A percentile compares a stretch with the other conserved stretches of the same genome.
These are phyloP conservation scores for Frieseomelitta varia DNA, from an alignment of 1,140 invertebrate genomes.

Conservation along the genomic window DNA sequence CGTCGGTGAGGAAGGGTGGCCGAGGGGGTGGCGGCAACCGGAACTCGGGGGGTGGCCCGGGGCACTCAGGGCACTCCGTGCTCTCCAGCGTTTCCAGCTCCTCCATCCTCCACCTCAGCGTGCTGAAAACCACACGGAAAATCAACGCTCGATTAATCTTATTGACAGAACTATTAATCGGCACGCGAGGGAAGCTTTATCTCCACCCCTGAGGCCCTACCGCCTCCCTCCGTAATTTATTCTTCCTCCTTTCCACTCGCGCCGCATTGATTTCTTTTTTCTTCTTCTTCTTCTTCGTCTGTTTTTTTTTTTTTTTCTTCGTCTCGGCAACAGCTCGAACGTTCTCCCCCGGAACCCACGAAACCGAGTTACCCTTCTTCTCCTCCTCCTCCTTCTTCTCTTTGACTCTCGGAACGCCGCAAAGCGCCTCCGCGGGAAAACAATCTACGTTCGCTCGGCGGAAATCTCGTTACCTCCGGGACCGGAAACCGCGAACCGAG, in stretches of 20 bases:
- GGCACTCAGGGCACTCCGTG: slow-evolving; percentile 80
- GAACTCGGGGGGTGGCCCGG: slow-evolving; percentile 80
- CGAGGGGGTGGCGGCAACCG: slow-evolving; percentile 80
- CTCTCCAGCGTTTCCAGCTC: slow-evolving; percentile 80
- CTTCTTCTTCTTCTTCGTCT: no score
- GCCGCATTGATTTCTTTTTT: not conserved
- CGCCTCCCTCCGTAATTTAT: slow-evolving; percentile 43
- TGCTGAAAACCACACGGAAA: slow-evolving; percentile 73
- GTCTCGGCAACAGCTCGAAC: not conserved
- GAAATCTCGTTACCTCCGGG: slow-evolving; percentile 4
- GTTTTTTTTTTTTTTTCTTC: no score
- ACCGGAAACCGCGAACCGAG: not conserved
- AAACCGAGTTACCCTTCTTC: not conserved
- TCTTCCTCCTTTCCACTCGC: not conserved
- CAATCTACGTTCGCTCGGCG: not conserved
- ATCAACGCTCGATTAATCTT: slow-evolving; percentile 69
- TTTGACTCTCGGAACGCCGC: not conserved
- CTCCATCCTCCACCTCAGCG: slow-evolving; percentile 80
- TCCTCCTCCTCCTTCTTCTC: no score
- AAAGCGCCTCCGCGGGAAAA: not conserved
- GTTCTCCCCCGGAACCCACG: not conserved
- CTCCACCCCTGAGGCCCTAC: not conserved
- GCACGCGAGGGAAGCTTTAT: slow-evolving; percentile 22
- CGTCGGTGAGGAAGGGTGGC: slow-evolving; percentile 79
- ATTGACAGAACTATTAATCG: slow-evolving; percentile 64